Conservation (phyloP, 92 coral and sea anemone genomes). For the Chrysogorgia sp. region DNA sequence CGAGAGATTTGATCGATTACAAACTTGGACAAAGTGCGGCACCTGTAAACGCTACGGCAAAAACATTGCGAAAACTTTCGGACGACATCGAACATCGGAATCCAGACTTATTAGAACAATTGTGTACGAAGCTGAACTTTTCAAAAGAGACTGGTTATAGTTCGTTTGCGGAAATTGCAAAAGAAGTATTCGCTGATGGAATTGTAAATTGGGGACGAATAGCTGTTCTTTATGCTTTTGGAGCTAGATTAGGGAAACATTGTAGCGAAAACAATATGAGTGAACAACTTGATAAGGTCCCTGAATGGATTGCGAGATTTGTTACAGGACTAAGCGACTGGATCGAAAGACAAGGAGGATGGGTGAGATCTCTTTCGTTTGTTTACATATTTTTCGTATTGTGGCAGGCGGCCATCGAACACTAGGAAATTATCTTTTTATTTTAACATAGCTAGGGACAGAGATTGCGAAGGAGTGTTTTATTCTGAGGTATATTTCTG, state of each 20-base stretch:
- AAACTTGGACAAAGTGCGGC: slow-evolving; percentile 81
- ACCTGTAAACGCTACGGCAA: slow-evolving; percentile 78
- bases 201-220: slow-evolving; percentile 96
- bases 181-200: slow-evolving; percentile 96
- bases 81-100: slow-evolving; percentile 92
- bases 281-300: slow-evolving; percentile 79
- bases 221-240: slow-evolving; percentile 93
- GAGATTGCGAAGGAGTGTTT: no score
- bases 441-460: no score
- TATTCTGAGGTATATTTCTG: no score
- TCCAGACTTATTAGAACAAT: slow-evolving; percentile 81
- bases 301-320: slow-evolving; percentile 85
- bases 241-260: slow-evolving; percentile 89
- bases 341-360: slow-evolving; percentile 95
- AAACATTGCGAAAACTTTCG: slow-evolving; percentile 90
- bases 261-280: slow-evolving; percentile 88
- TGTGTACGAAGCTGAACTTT: slow-evolving; percentile 84
- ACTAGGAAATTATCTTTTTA: no score
- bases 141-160: slow-evolving; percentile 85
- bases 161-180: slow-evolving; percentile 92
- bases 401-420: no score
- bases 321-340: slow-evolving; percentile 82
- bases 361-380: slow-evolving; percentile 66
- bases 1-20: slow-evolving; percentile 88
- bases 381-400: no score